Base-by-base conservation (phyloP, 2,797 vertebrate species). In the Podargus strigoides region DNA sequence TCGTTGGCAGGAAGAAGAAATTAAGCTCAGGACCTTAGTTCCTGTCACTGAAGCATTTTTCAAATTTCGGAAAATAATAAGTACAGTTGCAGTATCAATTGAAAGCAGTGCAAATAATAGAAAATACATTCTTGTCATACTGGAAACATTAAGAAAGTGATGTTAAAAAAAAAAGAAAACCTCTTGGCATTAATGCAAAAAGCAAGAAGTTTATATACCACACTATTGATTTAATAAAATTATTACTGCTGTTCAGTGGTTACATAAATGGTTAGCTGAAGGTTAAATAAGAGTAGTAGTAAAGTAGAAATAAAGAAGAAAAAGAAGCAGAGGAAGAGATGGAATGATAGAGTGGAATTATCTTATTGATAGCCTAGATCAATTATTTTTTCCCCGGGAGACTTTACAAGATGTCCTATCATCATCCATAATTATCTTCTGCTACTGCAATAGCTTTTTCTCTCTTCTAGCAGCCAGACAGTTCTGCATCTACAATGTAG, bases 241-340 rank as follows among this genome's bases (percentile, higher is more conserved):
- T 94, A 90, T 91, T 93, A 52, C 49, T 88, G 60, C 56, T 87
- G 34, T 52, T 82, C 34, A 80, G 10, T 64, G 56, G 74, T 80
- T 80, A 68, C 68, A 74, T 74, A 68, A 89, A 85, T 80, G 66
- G 37, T 80, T 86, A 91, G 76, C 64, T 95, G 93, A 95, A 95
- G 47, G 68, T 94, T 95, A 93, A 95, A n/a, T 87, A 90, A 88
- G 34, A 93, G 79, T 49, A 92, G n/a, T 63, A 66, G 58, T 64
- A 70, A 85, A 63, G 58, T 15, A 66, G 46, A 64, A 87, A 70
- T 28, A 92, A 80, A 68, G 24, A 81, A 81, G 27, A 46, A 85
- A 52, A 82, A 88, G 34, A 30, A 89, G 28, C 23, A 41, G 50
- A 86, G 46, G n/a, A 72, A 56, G 56, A 85, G 62, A 72, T 1